These are phyloP conservation scores for Trachelus troglodyta DNA, from an alignment of 2,888 invertebrate species.

Conservation along the genomic window DNA sequence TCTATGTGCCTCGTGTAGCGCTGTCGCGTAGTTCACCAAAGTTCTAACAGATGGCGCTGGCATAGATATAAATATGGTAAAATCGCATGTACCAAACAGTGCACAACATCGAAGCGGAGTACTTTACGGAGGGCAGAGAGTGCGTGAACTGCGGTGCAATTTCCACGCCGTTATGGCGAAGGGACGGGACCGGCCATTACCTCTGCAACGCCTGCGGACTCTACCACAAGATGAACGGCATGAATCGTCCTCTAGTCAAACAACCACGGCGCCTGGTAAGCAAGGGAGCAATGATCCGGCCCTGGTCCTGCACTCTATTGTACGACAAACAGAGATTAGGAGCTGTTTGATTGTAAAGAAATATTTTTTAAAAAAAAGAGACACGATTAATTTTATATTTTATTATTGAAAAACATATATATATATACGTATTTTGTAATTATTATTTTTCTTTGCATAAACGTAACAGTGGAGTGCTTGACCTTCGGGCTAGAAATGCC, in stretches of 20 bases:
- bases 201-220: conserved; percentile 99
- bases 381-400: background rate
- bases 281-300: conserved; percentile 71
- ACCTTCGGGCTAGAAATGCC: conserved; percentile 10
- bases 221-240: conserved; percentile 98
- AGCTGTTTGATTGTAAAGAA: background rate
- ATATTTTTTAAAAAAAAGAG: background rate
- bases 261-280: conserved; percentile 92
- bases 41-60: background rate
- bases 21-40: background rate
- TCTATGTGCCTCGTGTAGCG: background rate
- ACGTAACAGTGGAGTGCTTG: background rate
- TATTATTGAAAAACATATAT: too few relatives aligned
- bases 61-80: background rate
- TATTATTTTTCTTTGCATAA: background rate
- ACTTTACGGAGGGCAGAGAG: conserved; percentile 86
- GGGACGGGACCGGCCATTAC: conserved; percentile 97
- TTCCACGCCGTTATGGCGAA: conserved; percentile 95
- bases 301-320: conserved; percentile 15
- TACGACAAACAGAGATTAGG: background rate
- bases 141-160: conserved; percentile 98
- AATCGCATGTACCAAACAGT: conserved; percentile 42
- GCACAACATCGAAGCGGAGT: conserved; percentile 64
- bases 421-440: background rate
- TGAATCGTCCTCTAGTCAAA: conserved; percentile 91